Conservation (phyloP, 1,140 invertebrate species). For the Drosophila takahashii region DNA sequence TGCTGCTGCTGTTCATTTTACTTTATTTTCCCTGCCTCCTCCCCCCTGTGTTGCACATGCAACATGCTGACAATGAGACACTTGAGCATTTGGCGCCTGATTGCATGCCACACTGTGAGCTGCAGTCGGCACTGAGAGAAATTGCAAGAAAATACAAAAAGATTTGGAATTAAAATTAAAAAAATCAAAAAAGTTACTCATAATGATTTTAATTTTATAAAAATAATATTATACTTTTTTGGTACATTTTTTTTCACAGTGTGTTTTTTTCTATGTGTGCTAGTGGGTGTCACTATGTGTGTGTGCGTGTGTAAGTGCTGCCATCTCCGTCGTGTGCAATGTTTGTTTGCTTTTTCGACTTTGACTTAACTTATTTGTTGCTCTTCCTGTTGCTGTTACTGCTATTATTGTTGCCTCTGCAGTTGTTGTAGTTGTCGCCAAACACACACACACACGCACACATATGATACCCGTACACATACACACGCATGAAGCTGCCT, state of each 20-base stretch:
- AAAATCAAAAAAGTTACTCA: no score
- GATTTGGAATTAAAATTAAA: no score
- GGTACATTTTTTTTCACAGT: not conserved
- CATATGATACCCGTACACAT: conserved; percentile 13
- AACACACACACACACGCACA: conserved; percentile 16
- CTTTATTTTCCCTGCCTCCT: conserved; percentile 51
- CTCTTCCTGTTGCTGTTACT: conserved; percentile 56
- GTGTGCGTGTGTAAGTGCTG: conserved; percentile 2
- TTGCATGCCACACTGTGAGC: conserved; percentile 67
- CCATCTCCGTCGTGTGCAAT: conserved; percentile 24
- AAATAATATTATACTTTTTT: no score
- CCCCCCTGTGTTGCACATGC: conserved; percentile 53
- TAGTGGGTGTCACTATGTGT: conserved; percentile 1
- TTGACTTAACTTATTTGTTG: conserved; percentile 82
- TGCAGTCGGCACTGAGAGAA: conserved; percentile 9
- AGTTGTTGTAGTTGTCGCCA: conserved; percentile 15
- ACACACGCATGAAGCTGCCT: conserved; percentile 12
- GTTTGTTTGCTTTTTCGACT: conserved; percentile 76
- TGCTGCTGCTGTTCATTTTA: conserved; percentile 69
- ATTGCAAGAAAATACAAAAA: not conserved
- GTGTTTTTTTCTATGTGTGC: no score
- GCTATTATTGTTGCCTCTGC: conserved; percentile 10
- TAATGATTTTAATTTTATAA: not conserved
- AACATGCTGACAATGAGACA: conserved; percentile 78
- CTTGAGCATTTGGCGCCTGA: conserved; percentile 79